A percentile compares a stretch with the other conserved stretches of the same genome.
Conservation (phyloP, 1,140 invertebrate genomes). For the Drosophila rhopaloa region DNA sequence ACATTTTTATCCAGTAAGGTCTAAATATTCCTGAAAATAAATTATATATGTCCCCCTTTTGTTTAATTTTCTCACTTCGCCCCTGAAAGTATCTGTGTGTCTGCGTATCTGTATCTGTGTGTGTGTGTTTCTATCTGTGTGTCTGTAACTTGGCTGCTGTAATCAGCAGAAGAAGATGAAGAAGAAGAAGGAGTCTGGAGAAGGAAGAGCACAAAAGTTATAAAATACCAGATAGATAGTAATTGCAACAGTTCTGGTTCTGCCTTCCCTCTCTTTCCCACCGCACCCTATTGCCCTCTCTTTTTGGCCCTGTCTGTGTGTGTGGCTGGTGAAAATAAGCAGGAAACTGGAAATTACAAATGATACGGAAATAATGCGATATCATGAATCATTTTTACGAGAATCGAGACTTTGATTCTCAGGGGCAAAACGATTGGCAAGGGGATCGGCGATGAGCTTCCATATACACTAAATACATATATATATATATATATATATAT, state of each 20-base stretch:
- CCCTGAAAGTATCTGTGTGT: constrained; percentile 26
- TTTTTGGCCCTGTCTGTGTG: constrained; percentile 13
- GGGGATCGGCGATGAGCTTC: constrained; percentile 9
- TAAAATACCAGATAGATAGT: constrained; percentile 82
- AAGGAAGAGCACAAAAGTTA: constrained; percentile 70
- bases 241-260: constrained; percentile 62
- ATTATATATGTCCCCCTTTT: neutral
- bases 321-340: constrained; percentile 70
- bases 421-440: constrained; percentile 60
- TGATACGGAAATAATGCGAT: constrained; percentile 83
- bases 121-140: constrained; percentile 18
- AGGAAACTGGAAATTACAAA: constrained; percentile 83
- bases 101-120: constrained; percentile 1
- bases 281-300: neutral
- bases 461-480: neutral
- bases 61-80: neutral
- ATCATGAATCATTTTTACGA: constrained; percentile 82
- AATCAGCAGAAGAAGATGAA: constrained; percentile 55
- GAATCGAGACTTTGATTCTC: constrained; percentile 80
- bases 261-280: constrained; percentile 1
- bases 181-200: constrained; percentile 5
- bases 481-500: neutral
- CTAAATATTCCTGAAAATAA: too few species aligned
- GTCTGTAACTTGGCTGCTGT: constrained; percentile 47
- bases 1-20: too few species aligned